Conservation (phyloP, 2,888 invertebrate genomes). For the Drosophila cognata region DNA sequence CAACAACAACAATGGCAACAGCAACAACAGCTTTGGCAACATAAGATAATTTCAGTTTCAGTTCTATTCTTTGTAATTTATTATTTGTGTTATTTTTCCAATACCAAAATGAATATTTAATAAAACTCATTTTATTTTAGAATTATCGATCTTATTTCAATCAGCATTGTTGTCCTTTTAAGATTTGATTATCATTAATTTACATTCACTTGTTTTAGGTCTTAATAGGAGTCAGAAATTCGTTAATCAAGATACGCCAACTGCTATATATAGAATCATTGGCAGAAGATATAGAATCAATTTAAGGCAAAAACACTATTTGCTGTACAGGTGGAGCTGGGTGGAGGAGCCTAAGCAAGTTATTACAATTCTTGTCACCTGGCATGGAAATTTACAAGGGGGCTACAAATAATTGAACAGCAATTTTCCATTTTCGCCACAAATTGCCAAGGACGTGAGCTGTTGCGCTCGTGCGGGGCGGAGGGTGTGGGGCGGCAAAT, state of each 20-base stretch:
- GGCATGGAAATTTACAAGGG: conserved; percentile 78
- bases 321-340: background rate
- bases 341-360: conserved; percentile 60
- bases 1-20: background rate
- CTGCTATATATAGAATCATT: background rate
- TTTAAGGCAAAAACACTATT: background rate
- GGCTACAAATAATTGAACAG: conserved; percentile 83
- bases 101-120: background rate
- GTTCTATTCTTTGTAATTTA: background rate
- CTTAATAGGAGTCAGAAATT: background rate
- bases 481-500: conserved; percentile 48
- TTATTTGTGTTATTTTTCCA: background rate
- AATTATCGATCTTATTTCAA: accelerated
- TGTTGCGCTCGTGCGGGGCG: conserved; percentile 23
- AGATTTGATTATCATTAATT: background rate
- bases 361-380: conserved; percentile 79
- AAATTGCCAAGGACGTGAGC: conserved; percentile 75
- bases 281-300: background rate
- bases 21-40: background rate
- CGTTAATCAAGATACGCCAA: background rate
- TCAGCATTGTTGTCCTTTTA: background rate
- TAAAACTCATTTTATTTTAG: background rate
- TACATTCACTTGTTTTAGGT: background rate
- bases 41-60: background rate
- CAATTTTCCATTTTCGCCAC: conserved; percentile 81